Conservation (phyloP, 2,888 invertebrate species). For the Hydriomena furcata region DNA sequence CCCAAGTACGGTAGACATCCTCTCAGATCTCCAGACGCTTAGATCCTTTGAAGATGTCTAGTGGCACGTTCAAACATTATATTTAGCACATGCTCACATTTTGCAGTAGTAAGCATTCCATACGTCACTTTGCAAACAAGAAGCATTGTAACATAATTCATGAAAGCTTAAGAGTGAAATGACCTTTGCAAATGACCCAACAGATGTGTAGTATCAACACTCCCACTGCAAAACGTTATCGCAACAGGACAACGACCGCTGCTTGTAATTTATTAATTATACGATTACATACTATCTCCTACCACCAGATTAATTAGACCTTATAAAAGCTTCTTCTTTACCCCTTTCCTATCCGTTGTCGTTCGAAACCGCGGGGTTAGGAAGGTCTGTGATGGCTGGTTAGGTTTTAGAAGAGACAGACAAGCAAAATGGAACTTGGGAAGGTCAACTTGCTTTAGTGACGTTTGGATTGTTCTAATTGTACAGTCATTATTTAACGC, state of each 20-base stretch:
- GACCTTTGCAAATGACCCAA: constrained; percentile 72
- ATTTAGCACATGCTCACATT: too few relatives aligned
- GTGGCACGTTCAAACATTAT: too few relatives aligned
- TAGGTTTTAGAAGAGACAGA: constrained; percentile 53
- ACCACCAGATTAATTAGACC: constrained; percentile 60
- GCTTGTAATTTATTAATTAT: constrained; percentile 80
- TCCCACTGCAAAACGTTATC: constrained; percentile 75
- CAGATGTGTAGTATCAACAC: constrained; percentile 75
- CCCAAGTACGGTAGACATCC: too few relatives aligned
- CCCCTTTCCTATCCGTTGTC: constrained; percentile 34
- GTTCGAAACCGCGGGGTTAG: constrained; percentile 36
- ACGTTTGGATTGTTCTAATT: constrained; percentile 39
- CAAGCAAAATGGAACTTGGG: constrained; percentile 63
- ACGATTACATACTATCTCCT: constrained; percentile 60
- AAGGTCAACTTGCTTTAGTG: constrained; percentile 62
- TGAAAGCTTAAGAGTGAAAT: constrained; percentile 54
- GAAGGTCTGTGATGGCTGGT: constrained; percentile 53
- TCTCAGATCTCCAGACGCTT: too few relatives aligned
- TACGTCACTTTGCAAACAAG: constrained; percentile 9
- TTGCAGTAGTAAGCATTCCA: too few relatives aligned
- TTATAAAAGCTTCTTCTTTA: constrained; percentile 40
- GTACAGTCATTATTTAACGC: constrained; percentile 37
- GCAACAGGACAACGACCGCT: constrained; percentile 72
- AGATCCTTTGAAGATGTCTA: too few relatives aligned
- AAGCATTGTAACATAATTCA: constrained; percentile 21